Conservation (phyloP, 2,113 vertebrate species). For the Syrmaticus mikado region DNA sequence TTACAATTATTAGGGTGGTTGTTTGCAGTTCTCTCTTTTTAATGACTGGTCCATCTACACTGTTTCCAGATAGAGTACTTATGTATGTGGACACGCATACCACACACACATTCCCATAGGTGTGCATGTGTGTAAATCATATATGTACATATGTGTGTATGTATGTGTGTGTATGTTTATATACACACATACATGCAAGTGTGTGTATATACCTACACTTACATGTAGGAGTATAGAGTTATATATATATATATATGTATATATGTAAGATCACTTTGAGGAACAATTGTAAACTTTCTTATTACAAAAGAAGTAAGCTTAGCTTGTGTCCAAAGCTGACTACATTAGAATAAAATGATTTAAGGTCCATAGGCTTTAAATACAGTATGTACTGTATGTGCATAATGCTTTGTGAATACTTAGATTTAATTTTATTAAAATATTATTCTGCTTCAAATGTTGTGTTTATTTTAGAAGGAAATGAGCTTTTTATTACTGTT, state of each 20-base stretch:
- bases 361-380: conserved; percentile 71
- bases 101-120: background rate
- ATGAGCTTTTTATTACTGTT: background rate
- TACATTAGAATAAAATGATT: conserved; percentile 51
- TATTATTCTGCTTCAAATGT: conserved; percentile 67
- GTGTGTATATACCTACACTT: conserved; percentile 55
- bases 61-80: background rate
- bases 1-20: background rate
- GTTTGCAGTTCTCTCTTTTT: conserved; percentile 36
- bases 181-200: background rate
- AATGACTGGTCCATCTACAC: background rate
- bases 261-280: conserved; percentile 71
- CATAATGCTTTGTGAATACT: conserved; percentile 72
- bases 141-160: conserved; percentile 40
- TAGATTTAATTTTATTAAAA: conserved; percentile 77
- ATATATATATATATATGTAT: conserved; percentile 47
- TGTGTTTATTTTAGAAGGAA: conserved; percentile 64
- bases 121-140: conserved; percentile 16
- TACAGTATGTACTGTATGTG: conserved; percentile 65
- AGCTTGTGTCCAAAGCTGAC: conserved; percentile 71
- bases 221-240: conserved; percentile 38
- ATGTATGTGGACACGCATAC: background rate
- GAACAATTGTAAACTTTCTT: conserved; percentile 67
- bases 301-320: conserved; percentile 57
- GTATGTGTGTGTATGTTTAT: conserved; percentile 44